Conservation (phyloP, 2,113 vertebrate species). For the Oreochromis tanganicae region DNA sequence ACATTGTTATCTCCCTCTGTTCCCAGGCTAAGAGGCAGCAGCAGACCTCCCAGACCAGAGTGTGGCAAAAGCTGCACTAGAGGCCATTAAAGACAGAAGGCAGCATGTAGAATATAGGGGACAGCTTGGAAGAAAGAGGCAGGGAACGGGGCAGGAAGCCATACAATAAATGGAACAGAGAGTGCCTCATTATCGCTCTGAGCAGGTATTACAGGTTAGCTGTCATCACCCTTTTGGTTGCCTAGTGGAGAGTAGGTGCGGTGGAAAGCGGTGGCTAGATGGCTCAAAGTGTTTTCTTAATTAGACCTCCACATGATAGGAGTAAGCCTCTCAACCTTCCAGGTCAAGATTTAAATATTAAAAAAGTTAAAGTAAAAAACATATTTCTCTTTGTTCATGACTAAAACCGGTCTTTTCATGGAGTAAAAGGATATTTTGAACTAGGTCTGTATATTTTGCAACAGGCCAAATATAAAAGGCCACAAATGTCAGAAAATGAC, state of each 20-base stretch:
- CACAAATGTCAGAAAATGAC: conserved; percentile 1
- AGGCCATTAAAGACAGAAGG: conserved; percentile 49
- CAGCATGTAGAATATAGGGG: conserved; percentile 16
- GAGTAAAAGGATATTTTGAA: background rate
- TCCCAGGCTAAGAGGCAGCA: conserved; percentile 26
- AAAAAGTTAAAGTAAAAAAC: background rate
- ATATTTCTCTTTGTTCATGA: background rate
- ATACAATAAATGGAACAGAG: conserved; percentile 34
- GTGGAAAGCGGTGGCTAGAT: background rate
- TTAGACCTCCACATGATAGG: background rate
- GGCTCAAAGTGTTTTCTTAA: background rate
- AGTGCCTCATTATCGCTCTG: conserved; percentile 50
- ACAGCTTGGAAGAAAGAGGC: background rate
- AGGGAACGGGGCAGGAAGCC: background rate
- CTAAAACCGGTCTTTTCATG: background rate
- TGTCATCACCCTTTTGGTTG: conserved; percentile 1
- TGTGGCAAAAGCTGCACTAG: conserved; percentile 1
- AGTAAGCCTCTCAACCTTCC: background rate
- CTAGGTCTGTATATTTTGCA: background rate
- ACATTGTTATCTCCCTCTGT: conserved; percentile 60
- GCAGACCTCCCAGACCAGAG: conserved; percentile 14
- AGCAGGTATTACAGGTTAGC: background rate
- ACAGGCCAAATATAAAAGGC: conserved; percentile 1
- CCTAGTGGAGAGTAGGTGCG: background rate
- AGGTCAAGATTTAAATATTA: background rate